Base-by-base conservation (phyloP, 2,888 invertebrate genomes). In the Ptycholaimellus sp. region DNA sequence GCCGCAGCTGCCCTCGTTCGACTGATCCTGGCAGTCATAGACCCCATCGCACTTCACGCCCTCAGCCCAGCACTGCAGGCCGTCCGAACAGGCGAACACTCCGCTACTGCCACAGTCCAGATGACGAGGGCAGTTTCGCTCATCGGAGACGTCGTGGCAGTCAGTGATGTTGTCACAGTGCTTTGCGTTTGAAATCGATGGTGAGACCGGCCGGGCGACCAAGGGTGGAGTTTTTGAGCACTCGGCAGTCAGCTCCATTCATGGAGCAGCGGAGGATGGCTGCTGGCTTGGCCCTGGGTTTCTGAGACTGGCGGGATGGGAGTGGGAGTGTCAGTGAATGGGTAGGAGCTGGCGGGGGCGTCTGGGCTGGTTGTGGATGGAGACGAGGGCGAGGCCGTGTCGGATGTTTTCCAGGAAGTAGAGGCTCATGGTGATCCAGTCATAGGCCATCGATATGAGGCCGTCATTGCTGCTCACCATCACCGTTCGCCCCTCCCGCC, bases 381-480 rank as follows among this genome's bases (percentile, higher is more conserved):
- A 79, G 3, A 90, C 63, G 0, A 90, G 87, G 53, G 87, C 87
- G 0, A 93, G 64, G 0, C 85, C 83, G 43, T 87, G 87, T 59
- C 83, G 77, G 39, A 85, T 70, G 11, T 82, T 79, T 56, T 87
- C 85, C 37, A 90, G 85, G 59, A 83, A 87, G 61, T 85, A 87
- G 5, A 90, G 65, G 60, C 85, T 85, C 59, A 83, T 82, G 0
- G 83, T 75, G 0, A 77, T 80, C 87, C 87, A 90, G 58, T 90
- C 85, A 1, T 85, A 77, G 0, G 85, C 82, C 39, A 90, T 63
- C 0, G 87, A 85, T 64, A 90, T 85, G 1, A 87, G 85, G 0
- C 87, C 87, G 62, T 87, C 87, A 56, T 90, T 87, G 57, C 87
- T 85, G 1, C 83, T 83, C 1, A 87, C 83, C 27, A 87, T 59